Base-by-base conservation (phyloP, 1,140 invertebrate species). In the Temnothorax longispinosus region DNA sequence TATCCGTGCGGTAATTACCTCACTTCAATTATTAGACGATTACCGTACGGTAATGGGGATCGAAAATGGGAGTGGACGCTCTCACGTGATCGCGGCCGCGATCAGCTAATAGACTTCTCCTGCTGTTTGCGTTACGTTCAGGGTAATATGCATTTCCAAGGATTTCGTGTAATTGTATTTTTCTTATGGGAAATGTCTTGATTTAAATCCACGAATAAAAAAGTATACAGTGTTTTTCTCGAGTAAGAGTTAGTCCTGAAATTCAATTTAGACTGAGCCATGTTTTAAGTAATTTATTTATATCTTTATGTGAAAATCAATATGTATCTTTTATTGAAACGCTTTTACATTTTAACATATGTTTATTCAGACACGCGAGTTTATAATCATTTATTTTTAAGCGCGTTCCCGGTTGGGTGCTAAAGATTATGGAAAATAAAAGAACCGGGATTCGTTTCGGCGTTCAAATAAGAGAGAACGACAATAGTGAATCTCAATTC, bases 1-100 rank as follows among this genome's bases (percentile, higher is more conserved):
- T 89, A 85, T 92, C 87, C 87, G 87, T 74, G 81, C 64, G 85
- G 89, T 93, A 93, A 92, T 92, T 92, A 91, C 89, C 88, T 87
- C 76, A 69, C 82, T 91, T 88, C 89, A 88, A 91, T 91, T 91
- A 90, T 91, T 91, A 91, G 90, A 90, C 90, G 90, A 91, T 91
- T 91, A 92, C 88, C 85, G 75, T 91, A 76, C 86, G 87, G 88
- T 92, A 92, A 91, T 88, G 87, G 90, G 87, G 90, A 89, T 89
- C 75, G 87, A 91, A 87, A 91, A 89, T 88, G 84, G 90, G 91
- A 91, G 89, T 89, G 87, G 86, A 84, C 64, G 86, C 84, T 84
- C 76, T 89, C 88, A 80, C 72, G 87, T 87, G 89, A 90, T 86
- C 76, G 52, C 38, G 62, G 50, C 47, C 75, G 35, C 71, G 82